Base-by-base conservation (phyloP, 2,888 invertebrate species). In the Stenotaenia linearis region DNA sequence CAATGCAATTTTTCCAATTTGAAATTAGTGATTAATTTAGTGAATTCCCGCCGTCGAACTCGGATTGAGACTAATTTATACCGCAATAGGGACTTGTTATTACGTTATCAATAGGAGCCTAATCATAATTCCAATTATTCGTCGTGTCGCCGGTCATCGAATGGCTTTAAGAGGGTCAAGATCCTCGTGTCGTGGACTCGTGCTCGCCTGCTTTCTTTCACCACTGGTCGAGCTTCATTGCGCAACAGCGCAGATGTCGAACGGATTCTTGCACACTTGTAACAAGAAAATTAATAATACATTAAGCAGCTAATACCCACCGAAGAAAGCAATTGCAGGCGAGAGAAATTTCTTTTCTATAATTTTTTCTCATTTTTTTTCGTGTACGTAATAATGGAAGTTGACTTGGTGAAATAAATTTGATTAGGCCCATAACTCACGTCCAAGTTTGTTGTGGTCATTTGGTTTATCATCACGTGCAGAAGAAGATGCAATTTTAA, bases 161-260 rank as follows among this genome's bases (percentile, higher is more conserved):
- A 69, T 28, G n/a, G 28, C 69, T 69, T 69, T 69, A 69, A 69
- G 69, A 69, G 69, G 69, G 69, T 69, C 69, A 69, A 69, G 69
- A 69, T 69, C 28, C 50, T 69, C 23, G 6, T 69, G 69, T 69
- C 69, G 69, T 28, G 69, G 69, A 40, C 50, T 50, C 21, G 21
- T n/a, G 50, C 50, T 50, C 9, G 50, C 50, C 69, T 69, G 69
- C 25, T 28, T 69, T 69, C 69, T 69, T 69, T 69, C 69, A 32
- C n/a, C n/a, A n/a, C 50, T 69, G 69, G 69, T 69, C 69, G 69
- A 69, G 69, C 69, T 69, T 69, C 69, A 69, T 69, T 69, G 69
- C 69, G 28, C 69, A 69, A 69, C 12, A 69, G 69, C 69, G n/a
- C 69, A 69, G 69, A 69, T 69, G 69, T 69, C 69, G 69, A 69